Conservation (phyloP, 2,797 vertebrate species). For the Acanthornis magna region DNA sequence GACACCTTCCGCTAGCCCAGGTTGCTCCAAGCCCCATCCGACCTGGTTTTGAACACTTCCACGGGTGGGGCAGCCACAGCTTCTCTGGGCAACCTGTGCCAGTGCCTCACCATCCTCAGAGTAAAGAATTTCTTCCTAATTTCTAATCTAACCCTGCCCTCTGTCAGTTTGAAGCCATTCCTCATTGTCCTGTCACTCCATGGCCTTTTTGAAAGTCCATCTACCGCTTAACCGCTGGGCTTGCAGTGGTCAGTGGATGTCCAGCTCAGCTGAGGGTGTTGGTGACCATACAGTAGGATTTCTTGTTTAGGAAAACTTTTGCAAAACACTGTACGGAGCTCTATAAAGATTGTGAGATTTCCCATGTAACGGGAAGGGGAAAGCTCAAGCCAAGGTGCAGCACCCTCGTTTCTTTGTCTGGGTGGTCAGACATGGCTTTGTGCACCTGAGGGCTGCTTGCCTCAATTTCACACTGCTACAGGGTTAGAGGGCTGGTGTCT, state of each 20-base stretch:
- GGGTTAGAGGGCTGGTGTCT: not conserved
- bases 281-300: not conserved
- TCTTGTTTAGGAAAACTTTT: not conserved
- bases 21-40: not conserved
- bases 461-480: not conserved
- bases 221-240: not conserved
- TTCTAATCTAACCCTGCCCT: not conserved
- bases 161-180: not conserved
- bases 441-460: not conserved
- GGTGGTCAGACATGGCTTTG: not conserved
- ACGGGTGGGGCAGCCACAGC: not conserved
- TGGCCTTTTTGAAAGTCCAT: not conserved
- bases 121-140: not conserved
- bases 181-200: not conserved
- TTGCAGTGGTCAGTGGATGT: not conserved
- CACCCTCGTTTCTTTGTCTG: not conserved
- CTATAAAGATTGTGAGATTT: not conserved
- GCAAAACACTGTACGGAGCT: not conserved
- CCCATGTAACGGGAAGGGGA: not conserved
- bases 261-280: not conserved
- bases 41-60: not conserved
- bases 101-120: not conserved
- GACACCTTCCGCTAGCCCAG: not conserved
- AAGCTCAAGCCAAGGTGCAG: not conserved
- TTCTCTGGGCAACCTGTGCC: not conserved